Evolutionary conservation across 2,797 vertebrate genomes (phyloP).

Genomic region (Xenentodon cancila): DNA sequence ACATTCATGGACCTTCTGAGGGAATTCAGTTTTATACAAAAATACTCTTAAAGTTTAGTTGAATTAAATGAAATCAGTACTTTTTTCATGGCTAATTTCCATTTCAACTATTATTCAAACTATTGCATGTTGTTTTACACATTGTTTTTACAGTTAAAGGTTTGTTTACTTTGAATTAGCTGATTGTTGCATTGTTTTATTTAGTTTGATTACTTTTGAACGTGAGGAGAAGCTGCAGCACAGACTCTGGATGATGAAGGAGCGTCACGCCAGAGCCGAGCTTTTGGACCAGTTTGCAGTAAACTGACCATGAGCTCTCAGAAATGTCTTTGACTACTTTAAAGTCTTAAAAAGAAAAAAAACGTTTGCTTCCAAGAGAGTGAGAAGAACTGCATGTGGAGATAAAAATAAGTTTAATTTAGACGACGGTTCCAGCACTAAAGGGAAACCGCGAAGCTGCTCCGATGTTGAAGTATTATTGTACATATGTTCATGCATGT

Average conservation of each 20-base stretch:
- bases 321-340: background rate
- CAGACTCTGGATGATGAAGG: slow-evolving; percentile 20
- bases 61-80: background rate
- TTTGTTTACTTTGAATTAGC: background rate
- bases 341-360: background rate
- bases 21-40: slow-evolving; percentile 9
- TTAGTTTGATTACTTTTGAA: too few species aligned
- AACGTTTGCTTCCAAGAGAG: background rate
- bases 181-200: slow-evolving; percentile 10
- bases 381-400: slow-evolving; percentile 10
- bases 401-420: too few species aligned
- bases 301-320: background rate
- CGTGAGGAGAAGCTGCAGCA: slow-evolving; percentile 21
- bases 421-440: background rate
- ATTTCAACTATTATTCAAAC: background rate
- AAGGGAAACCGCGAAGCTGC: slow-evolving; percentile 28
- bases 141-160: background rate
- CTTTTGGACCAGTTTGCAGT: slow-evolving; percentile 1
- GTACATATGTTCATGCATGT: slow-evolving; percentile 51
- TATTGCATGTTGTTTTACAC: background rate
- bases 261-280: background rate
- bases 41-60: slow-evolving; percentile 5
- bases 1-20: background rate
- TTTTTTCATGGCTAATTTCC: background rate
- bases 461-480: background rate